phyloP scores from a whole-genome alignment of 1,140 invertebrate species.

The Anthonomus grandis region DNA sequence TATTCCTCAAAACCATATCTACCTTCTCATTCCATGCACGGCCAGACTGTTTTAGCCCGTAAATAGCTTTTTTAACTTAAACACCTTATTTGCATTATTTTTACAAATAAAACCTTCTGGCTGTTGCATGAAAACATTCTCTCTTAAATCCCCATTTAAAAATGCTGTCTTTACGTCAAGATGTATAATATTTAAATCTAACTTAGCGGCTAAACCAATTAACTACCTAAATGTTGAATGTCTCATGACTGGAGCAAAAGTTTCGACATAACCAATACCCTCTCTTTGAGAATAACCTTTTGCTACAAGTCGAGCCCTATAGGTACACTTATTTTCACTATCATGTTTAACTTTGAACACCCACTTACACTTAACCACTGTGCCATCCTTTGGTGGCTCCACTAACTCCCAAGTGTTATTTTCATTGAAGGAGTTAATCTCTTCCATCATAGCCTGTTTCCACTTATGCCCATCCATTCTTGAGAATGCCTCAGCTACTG shows the following conservation, averaged over 20 bases:
- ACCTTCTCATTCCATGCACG: neutral
- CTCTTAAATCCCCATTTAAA: conserved; percentile 43
- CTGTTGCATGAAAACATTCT: conserved; percentile 44
- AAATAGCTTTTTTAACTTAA: conserved; percentile 31
- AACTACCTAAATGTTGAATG: conserved; percentile 32
- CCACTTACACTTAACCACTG: conserved; percentile 45
- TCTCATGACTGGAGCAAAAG: conserved; percentile 30
- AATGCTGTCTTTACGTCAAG: conserved; percentile 48
- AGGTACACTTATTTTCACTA: conserved; percentile 24
- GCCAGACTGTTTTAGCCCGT: neutral
- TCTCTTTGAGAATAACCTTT: conserved; percentile 42
- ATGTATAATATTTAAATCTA: conserved; percentile 33
- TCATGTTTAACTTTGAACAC: conserved; percentile 42
- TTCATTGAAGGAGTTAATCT: too few species aligned
- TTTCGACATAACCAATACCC: conserved; percentile 23
- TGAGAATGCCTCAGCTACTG: conserved; percentile 29
- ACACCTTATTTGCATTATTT: conserved; percentile 40
- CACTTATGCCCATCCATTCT: conserved; percentile 29
- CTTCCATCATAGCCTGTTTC: conserved; percentile 35
- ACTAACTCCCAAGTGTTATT: too few species aligned
- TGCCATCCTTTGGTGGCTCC: conserved; percentile 38
- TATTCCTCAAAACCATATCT: neutral
- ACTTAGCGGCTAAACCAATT: conserved; percentile 33
- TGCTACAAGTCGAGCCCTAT: conserved; percentile 45
- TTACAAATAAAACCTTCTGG: conserved; percentile 25